phyloP scores from a whole-genome alignment of 1,140 invertebrate species.

The Formica selysi region DNA sequence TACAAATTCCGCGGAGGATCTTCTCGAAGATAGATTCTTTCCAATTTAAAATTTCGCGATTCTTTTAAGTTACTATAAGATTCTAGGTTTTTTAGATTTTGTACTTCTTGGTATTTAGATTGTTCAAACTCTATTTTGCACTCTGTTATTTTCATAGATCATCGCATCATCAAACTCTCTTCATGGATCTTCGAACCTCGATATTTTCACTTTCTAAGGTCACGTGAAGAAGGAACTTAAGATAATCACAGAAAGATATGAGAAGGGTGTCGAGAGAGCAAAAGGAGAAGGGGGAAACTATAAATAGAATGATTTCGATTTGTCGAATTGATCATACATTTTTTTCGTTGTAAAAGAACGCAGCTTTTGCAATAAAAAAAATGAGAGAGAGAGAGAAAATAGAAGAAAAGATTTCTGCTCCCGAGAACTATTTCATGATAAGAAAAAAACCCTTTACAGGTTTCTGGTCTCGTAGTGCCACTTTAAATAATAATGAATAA shows the following conservation, averaged over 20 bases:
- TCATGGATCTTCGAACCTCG: conserved; percentile 7
- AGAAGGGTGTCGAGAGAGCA: neutral
- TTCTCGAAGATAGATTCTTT: neutral
- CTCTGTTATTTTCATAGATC: neutral
- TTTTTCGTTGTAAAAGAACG: conserved; percentile 36
- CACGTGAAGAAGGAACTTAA: conserved; percentile 6
- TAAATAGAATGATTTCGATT: conserved; percentile 11
- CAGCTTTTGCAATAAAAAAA: conserved; percentile 63
- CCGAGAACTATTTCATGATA: conserved; percentile 12
- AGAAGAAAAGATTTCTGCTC: conserved; percentile 37
- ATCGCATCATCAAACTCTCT: neutral
- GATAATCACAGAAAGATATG: conserved; percentile 1
- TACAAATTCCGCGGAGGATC: neutral
- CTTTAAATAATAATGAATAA: conserved; percentile 65
- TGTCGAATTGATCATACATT: conserved; percentile 18
- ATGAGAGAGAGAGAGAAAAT: neutral
- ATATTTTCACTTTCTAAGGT: conserved; percentile 15
- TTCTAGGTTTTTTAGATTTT: conserved; percentile 3
- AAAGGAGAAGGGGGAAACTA: neutral
- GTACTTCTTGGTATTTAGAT: conserved; percentile 9
- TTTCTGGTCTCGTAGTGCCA: conserved; percentile 66
- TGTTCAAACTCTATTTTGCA: neutral
- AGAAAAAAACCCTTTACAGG: conserved; percentile 49
- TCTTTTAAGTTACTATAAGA: neutral
- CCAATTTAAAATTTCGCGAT: conserved; percentile 17